Conservation (phyloP, 2,888 invertebrate species). For the Cerceris ruficornis region DNA sequence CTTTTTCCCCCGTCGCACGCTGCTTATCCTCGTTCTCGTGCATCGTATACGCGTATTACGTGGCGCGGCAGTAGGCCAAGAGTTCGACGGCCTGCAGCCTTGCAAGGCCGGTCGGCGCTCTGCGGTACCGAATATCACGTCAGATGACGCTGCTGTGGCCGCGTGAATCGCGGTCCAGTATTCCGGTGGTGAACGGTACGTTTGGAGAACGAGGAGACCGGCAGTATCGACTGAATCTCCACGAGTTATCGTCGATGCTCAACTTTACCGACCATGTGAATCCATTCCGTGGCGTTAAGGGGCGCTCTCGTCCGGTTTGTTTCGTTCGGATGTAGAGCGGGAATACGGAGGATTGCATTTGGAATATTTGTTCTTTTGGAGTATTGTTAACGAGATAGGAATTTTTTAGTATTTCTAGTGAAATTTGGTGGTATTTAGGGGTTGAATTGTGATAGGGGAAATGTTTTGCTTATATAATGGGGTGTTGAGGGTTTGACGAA, state of each 20-base stretch:
- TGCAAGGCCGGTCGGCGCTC: constrained; percentile 76
- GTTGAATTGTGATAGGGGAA: too few relatives aligned
- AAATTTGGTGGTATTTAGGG: too few relatives aligned
- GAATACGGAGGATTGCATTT: not conserved
- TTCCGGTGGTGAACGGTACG: constrained; percentile 8
- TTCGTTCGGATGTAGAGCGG: not conserved
- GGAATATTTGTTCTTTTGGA: not conserved
- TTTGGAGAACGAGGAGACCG: constrained; percentile 40
- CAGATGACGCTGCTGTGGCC: constrained; percentile 52
- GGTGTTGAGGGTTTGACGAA: too few relatives aligned
- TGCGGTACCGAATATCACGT: constrained; percentile 49
- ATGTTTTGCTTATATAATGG: too few relatives aligned
- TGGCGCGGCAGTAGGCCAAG: constrained; percentile 75
- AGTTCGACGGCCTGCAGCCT: constrained; percentile 80
- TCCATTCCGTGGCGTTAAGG: not conserved
- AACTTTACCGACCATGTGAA: constrained; percentile 60
- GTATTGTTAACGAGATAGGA: too few relatives aligned
- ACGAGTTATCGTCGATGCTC: constrained; percentile 51
- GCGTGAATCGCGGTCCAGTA: constrained; percentile 24
- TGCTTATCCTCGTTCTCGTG: constrained; percentile 63
- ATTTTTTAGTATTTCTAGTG: too few relatives aligned
- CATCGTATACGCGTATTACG: constrained; percentile 63
- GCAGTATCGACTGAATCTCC: constrained; percentile 63
- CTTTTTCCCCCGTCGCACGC: constrained; percentile 49
- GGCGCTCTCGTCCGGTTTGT: constrained; percentile 13